Evolutionary conservation across 2,113 vertebrate species (phyloP).

Genomic region (Numenius arquata): DNA sequence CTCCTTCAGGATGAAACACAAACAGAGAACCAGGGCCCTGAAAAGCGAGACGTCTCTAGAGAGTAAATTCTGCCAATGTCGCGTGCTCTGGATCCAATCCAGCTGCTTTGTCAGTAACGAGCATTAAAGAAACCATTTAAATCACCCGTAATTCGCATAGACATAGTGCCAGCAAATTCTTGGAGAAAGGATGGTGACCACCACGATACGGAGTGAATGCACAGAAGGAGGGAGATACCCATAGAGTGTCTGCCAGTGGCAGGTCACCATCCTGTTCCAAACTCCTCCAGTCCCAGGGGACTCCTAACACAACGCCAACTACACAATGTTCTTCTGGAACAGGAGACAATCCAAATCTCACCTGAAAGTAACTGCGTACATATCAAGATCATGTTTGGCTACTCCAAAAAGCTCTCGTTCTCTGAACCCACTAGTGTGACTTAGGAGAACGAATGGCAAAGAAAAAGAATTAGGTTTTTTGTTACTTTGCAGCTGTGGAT

Average conservation of each 20-base stretch:
- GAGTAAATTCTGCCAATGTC: not conserved
- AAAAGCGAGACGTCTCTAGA: not conserved
- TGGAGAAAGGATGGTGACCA: not conserved
- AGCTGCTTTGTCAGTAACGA: not conserved
- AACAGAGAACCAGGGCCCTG: not conserved
- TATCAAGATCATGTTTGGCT: not conserved
- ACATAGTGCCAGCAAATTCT: not conserved
- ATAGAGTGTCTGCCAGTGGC: not conserved
- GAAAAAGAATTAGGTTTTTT: not conserved
- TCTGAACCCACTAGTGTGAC: not conserved
- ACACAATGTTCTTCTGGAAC: not conserved
- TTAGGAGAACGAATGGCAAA: not conserved
- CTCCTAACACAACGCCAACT: not conserved
- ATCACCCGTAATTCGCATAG: not conserved
- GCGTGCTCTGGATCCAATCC: not conserved
- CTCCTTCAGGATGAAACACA: not conserved
- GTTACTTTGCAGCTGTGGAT: not conserved
- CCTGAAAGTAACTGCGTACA: not conserved
- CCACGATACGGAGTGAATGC: not conserved
- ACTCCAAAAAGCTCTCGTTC: not conserved
- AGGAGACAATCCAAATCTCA: not conserved
- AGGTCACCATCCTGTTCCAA: not conserved
- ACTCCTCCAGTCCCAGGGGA: not conserved
- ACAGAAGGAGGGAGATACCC: not conserved
- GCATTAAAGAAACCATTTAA: not conserved